phyloP scores from a whole-genome alignment of 2,888 invertebrate genomes.

The Byasa hedistus region DNA sequence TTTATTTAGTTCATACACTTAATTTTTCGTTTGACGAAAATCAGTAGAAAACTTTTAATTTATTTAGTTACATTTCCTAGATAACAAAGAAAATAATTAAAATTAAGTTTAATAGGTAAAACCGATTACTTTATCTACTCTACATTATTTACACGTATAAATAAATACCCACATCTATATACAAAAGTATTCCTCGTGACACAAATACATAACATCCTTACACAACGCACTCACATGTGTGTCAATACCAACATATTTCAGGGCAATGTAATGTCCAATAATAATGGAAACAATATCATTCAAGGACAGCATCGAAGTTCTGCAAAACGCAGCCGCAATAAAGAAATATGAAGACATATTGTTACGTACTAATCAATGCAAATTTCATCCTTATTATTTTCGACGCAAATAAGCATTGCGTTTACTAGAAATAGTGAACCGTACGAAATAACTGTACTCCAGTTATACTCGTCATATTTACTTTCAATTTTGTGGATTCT shows the following conservation, averaged over 20 bases:
- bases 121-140: too few relatives aligned
- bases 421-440: too few relatives aligned
- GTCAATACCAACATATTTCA: conserved; percentile 20
- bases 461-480: too few relatives aligned
- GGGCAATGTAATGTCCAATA: conserved; percentile 10
- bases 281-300: conserved; percentile 20
- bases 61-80: too few relatives aligned
- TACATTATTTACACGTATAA: conserved; percentile 1
- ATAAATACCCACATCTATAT: conserved; percentile 11
- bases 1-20: too few relatives aligned
- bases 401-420: too few relatives aligned
- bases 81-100: too few relatives aligned
- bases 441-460: too few relatives aligned
- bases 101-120: too few relatives aligned
- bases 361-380: conserved; percentile 5
- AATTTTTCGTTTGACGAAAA: too few relatives aligned
- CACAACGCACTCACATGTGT: conserved; percentile 16
- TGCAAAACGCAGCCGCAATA: conserved; percentile 19
- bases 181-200: conserved; percentile 8
- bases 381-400: background rate
- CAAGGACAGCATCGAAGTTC: conserved; percentile 14
- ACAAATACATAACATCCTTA: conserved; percentile 20
- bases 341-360: conserved; percentile 9
- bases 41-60: too few relatives aligned
- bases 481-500: too few relatives aligned